Conservation (phyloP, 2,113 vertebrate genomes). For the Mesitornis unicolor region DNA sequence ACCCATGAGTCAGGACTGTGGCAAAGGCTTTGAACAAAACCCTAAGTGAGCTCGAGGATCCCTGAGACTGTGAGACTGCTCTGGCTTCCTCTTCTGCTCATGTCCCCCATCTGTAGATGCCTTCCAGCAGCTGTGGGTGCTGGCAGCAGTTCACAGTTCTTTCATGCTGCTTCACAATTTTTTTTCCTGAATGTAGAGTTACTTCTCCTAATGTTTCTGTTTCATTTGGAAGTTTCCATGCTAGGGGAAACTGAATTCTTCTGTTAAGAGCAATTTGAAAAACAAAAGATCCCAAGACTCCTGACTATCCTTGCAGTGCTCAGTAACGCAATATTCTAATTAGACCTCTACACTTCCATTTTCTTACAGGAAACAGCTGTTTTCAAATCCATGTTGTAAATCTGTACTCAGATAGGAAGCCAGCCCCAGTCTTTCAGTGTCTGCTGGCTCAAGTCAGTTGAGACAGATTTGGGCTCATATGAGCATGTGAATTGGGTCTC, state of each 20-base stretch:
- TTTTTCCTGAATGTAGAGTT: neutral
- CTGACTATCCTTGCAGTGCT: neutral
- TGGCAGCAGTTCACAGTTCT: neutral
- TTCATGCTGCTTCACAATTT: neutral
- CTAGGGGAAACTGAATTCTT: neutral
- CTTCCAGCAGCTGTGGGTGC: accelerated
- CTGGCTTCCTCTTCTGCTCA: neutral
- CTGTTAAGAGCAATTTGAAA: neutral
- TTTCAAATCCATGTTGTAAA: neutral
- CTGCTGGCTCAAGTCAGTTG: neutral
- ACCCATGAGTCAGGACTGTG: neutral
- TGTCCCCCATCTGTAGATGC: neutral
- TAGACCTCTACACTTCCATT: neutral
- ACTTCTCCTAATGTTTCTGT: neutral
- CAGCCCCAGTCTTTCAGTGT: neutral
- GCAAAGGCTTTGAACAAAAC: neutral
- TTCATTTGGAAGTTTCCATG: neutral
- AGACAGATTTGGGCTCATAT: neutral
- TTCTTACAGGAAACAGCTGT: neutral
- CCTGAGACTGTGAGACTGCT: neutral
- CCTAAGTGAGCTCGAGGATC: neutral
- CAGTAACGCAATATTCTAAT: neutral
- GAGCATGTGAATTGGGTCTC: neutral
- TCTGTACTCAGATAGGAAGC: neutral
- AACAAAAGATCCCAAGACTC: neutral